Evolutionary conservation across 2,888 invertebrate genomes (phyloP).

Genomic region (Parascotia fuliginaria): DNA sequence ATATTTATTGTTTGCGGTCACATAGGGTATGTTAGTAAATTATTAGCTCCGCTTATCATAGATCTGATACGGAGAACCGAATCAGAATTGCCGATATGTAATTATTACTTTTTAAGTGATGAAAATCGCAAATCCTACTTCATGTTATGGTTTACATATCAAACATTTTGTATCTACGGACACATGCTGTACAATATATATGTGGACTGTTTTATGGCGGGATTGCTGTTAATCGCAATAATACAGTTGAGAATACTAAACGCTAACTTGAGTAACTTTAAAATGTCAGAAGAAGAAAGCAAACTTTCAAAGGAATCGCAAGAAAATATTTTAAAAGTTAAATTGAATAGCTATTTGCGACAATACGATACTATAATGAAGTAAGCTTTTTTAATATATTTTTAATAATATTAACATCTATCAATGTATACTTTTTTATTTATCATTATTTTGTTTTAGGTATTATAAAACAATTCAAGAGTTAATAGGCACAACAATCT

Average conservation of each 20-base stretch:
- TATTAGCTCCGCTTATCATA: constrained; percentile 53
- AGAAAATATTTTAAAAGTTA: constrained; percentile 32
- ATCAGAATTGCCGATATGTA: constrained; percentile 65
- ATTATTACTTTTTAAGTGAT: constrained; percentile 69
- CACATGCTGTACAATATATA: constrained; percentile 71
- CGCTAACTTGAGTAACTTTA: constrained; percentile 54
- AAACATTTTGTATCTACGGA: constrained; percentile 63
- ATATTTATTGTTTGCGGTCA: too few relatives aligned
- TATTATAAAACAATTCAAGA: constrained; percentile 58
- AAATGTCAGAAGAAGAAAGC: constrained; percentile 33
- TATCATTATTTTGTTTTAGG: constrained; percentile 48
- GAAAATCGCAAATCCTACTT: constrained; percentile 56
- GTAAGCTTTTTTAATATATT: constrained; percentile 43
- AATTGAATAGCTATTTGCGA: constrained; percentile 47
- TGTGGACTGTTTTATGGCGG: constrained; percentile 64
- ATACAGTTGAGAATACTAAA: constrained; percentile 61
- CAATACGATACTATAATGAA: constrained; percentile 61
- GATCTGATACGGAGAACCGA: constrained; percentile 50
- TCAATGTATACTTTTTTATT: background rate
- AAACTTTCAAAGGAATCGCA: constrained; percentile 17
- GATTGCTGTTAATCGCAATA: constrained; percentile 60
- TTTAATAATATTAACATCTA: background rate
- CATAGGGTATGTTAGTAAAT: constrained; percentile 49
- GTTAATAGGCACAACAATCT: constrained; percentile 57
- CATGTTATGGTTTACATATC: constrained; percentile 59